A percentile compares a stretch with the other conserved stretches of the same genome.
Conservation (phyloP, 2,888 invertebrate genomes). For the Tigriopus californicus region DNA sequence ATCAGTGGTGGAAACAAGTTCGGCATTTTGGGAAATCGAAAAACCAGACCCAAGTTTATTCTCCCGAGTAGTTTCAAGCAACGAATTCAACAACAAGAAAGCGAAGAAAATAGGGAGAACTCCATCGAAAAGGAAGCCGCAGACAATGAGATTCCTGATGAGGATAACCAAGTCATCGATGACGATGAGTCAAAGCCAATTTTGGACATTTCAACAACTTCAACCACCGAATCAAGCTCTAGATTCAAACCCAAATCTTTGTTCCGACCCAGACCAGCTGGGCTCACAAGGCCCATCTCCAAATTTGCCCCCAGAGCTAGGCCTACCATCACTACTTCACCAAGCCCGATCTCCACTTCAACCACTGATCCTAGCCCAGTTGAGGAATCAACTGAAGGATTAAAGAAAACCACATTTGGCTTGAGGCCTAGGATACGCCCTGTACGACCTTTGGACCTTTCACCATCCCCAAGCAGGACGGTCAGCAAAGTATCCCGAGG, state of each 20-base stretch:
- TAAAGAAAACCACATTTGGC: too few relatives aligned
- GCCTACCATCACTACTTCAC: too few relatives aligned
- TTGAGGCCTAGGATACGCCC: too few relatives aligned
- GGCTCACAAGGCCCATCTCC: too few relatives aligned
- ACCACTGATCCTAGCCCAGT: too few relatives aligned
- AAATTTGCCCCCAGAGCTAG: too few relatives aligned
- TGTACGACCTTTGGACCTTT: not conserved
- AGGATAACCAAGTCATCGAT: not conserved
- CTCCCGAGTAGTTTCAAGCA: not conserved
- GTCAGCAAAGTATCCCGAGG: constrained; percentile 12
- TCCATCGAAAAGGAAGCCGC: not conserved
- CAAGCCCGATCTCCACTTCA: too few relatives aligned
- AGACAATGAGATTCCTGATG: not conserved
- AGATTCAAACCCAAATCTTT: too few relatives aligned
- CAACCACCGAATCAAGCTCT: too few relatives aligned
- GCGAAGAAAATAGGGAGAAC: constrained; percentile 6
- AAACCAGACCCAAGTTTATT: not conserved
- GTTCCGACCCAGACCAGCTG: too few relatives aligned
- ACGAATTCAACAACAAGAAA: constrained; percentile 8
- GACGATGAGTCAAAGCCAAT: not conserved
- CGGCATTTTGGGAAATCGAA: not conserved
- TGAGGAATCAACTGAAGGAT: too few relatives aligned
- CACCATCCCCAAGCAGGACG: not conserved
- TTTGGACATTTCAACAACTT: too few relatives aligned
- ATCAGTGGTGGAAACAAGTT: not conserved